Conservation (phyloP, 2,797 vertebrate species). For the Pachyuromys duprasi region DNA sequence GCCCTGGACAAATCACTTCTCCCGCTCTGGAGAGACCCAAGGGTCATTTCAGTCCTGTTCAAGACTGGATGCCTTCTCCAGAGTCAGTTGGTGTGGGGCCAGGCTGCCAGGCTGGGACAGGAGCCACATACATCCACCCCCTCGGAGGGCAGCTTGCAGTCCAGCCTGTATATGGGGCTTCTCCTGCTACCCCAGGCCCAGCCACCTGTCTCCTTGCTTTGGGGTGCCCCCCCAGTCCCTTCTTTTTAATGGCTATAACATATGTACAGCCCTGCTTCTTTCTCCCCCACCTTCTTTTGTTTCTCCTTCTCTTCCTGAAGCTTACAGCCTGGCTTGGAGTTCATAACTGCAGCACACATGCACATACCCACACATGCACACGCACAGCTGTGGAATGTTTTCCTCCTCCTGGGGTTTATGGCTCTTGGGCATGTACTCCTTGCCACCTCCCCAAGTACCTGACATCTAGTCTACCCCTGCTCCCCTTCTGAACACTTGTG, state of each 20-base stretch:
- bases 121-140: neutral
- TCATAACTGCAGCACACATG: conserved; percentile 77
- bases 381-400: conserved; percentile 81
- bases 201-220: conserved; percentile 82
- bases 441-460: conserved; percentile 61
- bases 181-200: neutral
- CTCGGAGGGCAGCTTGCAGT: fast-evolving
- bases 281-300: neutral
- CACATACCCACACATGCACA: neutral
- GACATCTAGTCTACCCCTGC: conserved; percentile 60
- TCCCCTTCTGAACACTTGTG: neutral
- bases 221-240: conserved; percentile 54
- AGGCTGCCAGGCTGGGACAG: neutral
- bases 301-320: neutral
- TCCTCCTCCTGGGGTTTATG: conserved; percentile 68
- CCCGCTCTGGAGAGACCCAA: neutral
- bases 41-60: conserved; percentile 70
- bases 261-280: conserved; percentile 49
- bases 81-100: conserved; percentile 65
- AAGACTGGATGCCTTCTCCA: conserved; percentile 39
- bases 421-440: neutral
- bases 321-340: conserved; percentile 63
- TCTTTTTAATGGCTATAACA: conserved; percentile 80
- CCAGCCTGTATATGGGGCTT: conserved; percentile 64
- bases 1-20: neutral